Base-by-base conservation (phyloP, 2,888 invertebrate species). In the Harpagoxenus sublaevis region DNA sequence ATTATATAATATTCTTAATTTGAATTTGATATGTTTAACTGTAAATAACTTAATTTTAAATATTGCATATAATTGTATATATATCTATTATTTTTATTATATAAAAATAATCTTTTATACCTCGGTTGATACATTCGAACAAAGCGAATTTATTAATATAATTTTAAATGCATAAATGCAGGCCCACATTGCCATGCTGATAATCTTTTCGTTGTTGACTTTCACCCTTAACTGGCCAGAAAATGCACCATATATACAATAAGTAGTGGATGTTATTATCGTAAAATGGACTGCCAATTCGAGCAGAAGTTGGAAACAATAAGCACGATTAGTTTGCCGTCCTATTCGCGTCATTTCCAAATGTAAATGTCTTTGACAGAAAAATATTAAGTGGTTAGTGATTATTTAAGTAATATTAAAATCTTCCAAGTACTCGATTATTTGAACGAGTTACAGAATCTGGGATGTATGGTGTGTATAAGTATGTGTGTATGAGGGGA, bases 281-380 rank as follows among this genome's bases (percentile, higher is more conserved):
- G 78, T 48, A 60, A 79, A 70, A 35, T 79, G 78, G 0, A 79
- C 78, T 5, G 57, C 70, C 23, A 79, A 0, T 70, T 70, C 78
- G 35, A 79, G 78, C 1, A 79, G 15, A 70, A 79, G 45, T 70
- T 39, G 48, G 1, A 23, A 0, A 57, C 57, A 79, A 18, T 31
- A 79, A 60, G 45, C n/a, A 0, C 0, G 0, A 53, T 79, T 79
- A 23, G 57, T 57, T 57, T 45, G 15, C 45, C 3, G 12, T 23
- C 45, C 70, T 35, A 70, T 60, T 79, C 10, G 57, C 10, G 78
- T 70, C 6, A 57, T 15, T 45, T 79, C 70, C 15, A 70, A 35
- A 10, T 79, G 78, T 31, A 70, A 45, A 9, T 60, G 78, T 23
- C 78, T 79, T 15, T 39, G 3, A 66, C 12, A 68, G 35, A 55